Evolutionary conservation across 2,888 invertebrate species (phyloP), one percentile per base, ranked within the genome.

Genomic region (Drosophila mimica): DNA sequence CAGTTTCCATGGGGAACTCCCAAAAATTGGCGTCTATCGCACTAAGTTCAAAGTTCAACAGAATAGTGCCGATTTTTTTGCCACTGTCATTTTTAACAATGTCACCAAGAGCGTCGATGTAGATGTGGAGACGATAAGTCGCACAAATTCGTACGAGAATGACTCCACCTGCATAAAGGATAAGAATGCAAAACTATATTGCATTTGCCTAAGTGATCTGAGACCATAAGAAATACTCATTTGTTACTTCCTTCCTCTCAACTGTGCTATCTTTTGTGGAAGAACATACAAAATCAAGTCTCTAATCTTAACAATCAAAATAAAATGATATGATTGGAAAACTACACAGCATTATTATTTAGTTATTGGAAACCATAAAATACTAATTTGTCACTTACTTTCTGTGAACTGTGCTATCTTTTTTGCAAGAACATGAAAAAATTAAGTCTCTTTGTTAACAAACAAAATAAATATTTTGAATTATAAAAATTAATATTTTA

Each of bases 41-140:
- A 87, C 96, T 31, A 94, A 95, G 65, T 94, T 97, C 64, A 94
- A 95, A 75, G 95, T 96, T 34, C 88, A 91, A 4, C 96, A 96
- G 2, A 95, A 95, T 2, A 93, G 94, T 62, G 95, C 95, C 5
- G 93, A 95, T 54, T 96, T 96, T 84, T 96, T 96, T 91, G 95
- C 95, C 0, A 96, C 96, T 0, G 94, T 96, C 0, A 88, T 93
- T 0, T 87, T 68, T 8, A 88, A 85, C 4, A 87, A 87, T 61
- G 48, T 78, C 4, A 90, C 84, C 1, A 81, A 90, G 13, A 81
- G 88, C 13, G 94, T 94, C 73, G 88, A 93, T 69, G 79, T 95
- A 11, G 89, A 94, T 53, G 87, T 87, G 25, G 95, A 95, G 40
- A 93, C 94, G 34, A 93, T 96, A 1, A 96, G 95, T 91, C 93